A percentile compares a stretch with the other conserved stretches of the same genome.
These are phyloP conservation scores for Scylla paramamosain DNA, from an alignment of 1,140 invertebrate genomes.

Conservation along the genomic window DNA sequence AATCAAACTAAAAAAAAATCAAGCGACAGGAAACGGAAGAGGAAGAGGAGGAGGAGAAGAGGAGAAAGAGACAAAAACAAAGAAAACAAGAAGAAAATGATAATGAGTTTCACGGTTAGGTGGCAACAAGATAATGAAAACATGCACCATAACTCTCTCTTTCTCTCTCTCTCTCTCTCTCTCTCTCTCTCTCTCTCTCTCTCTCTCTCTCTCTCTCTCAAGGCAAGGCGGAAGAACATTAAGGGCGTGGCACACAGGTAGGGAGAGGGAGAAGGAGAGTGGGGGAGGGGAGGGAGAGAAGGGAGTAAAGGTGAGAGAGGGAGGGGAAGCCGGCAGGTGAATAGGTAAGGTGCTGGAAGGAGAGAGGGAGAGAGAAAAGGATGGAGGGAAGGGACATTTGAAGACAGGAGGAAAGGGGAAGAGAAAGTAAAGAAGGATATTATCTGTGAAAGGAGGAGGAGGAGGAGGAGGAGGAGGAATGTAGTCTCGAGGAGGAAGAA, in stretches of 20 bases:
- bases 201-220: constrained; percentile 37
- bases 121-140: neutral
- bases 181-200: constrained; percentile 17
- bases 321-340: neutral
- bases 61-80: too few relatives aligned
- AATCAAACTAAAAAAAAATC: neutral
- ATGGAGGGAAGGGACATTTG: neutral
- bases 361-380: neutral
- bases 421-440: neutral
- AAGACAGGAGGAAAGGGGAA: neutral
- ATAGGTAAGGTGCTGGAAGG: neutral
- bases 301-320: neutral
- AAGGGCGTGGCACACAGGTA: neutral
- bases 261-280: neutral
- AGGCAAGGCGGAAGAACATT: neutral
- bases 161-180: constrained; percentile 37
- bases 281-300: neutral
- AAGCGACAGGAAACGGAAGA: neutral
- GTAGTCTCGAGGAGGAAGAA: neutral
- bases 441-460: neutral
- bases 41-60: neutral
- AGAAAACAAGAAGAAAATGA: too few relatives aligned
- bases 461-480: neutral
- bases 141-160: neutral
- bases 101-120: neutral